Evolutionary conservation across 2,888 invertebrate genomes (phyloP).

Genomic region (Eupithecia vulgata): DNA sequence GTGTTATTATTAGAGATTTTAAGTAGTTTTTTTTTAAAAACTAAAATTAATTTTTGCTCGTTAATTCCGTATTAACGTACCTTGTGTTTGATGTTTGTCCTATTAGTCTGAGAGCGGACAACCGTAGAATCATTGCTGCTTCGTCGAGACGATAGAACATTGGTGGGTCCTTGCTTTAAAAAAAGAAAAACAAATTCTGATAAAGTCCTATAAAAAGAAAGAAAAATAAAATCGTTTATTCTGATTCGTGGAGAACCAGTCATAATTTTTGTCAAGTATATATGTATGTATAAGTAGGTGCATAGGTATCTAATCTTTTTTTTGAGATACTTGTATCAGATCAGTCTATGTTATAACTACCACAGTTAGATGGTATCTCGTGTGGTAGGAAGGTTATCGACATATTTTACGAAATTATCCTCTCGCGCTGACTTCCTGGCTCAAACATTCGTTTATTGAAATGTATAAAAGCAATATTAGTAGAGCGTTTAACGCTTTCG

Average conservation of each 20-base stretch:
- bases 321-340: neutral
- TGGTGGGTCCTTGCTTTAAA: slow-evolving; percentile 88
- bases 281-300: neutral
- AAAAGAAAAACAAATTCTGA: slow-evolving; percentile 42
- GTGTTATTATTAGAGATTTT: too few species aligned
- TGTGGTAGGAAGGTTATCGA: neutral
- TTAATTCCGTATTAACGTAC: slow-evolving; percentile 51
- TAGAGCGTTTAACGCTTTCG: neutral
- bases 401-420: neutral
- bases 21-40: too few species aligned
- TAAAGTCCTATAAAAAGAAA: neutral
- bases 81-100: slow-evolving; percentile 81
- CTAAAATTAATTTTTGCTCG: too few species aligned
- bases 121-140: slow-evolving; percentile 93
- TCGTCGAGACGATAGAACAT: slow-evolving; percentile 89
- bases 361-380: neutral
- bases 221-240: neutral
- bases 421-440: neutral
- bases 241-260: neutral
- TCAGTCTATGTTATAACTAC: neutral
- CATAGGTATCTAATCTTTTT: neutral
- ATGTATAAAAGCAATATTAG: neutral
- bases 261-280: neutral
- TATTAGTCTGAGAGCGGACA: slow-evolving; percentile 77
- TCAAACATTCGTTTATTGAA: neutral